A percentile compares a stretch with the other conserved stretches of the same genome.
Evolutionary conservation across 2,888 invertebrate species (phyloP).

Genomic region (Candidula unifasciata): DNA sequence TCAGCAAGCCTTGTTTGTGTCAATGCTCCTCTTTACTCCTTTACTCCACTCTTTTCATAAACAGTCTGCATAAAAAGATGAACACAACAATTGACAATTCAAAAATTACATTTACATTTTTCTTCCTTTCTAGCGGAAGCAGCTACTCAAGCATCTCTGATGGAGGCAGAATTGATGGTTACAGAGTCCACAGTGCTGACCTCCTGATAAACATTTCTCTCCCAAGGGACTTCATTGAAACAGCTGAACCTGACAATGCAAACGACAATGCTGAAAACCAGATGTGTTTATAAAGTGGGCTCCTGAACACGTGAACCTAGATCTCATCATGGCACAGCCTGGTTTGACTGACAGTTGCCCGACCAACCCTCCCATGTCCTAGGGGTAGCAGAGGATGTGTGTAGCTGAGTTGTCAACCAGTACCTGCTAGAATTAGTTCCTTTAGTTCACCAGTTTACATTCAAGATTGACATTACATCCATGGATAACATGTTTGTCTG

Average conservation of each 20-base stretch:
- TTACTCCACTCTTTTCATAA: too few relatives aligned
- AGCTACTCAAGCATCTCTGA: not conserved
- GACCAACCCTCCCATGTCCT: not conserved
- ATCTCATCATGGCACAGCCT: conserved; percentile 20
- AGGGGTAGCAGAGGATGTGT: not conserved
- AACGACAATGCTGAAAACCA: not conserved
- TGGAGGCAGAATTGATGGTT: conserved; percentile 34
- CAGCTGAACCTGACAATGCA: not conserved
- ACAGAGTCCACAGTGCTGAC: conserved; percentile 13
- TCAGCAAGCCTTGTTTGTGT: too few relatives aligned
- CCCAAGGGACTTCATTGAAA: not conserved
- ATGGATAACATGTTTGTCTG: not conserved
- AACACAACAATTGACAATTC: too few relatives aligned
- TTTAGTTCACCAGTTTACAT: not conserved
- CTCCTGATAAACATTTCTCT: conserved; percentile 24
- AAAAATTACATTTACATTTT: not conserved
- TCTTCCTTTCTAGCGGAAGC: conserved; percentile 10
- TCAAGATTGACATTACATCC: not conserved
- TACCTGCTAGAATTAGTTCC: not conserved
- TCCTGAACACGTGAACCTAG: not conserved
- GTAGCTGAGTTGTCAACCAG: too few relatives aligned
- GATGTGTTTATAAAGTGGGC: not conserved
- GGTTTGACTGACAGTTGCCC: not conserved
- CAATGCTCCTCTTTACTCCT: too few relatives aligned
- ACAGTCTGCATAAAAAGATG: not conserved